Evolutionary conservation across 2,888 invertebrate species (phyloP).

Genomic region (Julus scanicus): DNA sequence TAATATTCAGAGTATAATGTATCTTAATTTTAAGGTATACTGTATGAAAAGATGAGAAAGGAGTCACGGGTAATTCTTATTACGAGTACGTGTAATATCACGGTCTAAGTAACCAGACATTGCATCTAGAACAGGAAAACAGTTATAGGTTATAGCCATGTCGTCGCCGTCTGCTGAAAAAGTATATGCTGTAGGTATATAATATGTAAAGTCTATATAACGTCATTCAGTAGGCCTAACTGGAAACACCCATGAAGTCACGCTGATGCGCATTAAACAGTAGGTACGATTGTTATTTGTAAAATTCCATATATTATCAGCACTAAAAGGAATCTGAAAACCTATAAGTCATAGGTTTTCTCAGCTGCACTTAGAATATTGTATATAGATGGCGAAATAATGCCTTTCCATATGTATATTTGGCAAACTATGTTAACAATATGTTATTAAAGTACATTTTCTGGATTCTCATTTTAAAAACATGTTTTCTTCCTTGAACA

Average conservation of each 20-base stretch:
- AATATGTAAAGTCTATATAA: neutral
- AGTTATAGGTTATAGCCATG: neutral
- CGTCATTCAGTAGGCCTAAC: slow-evolving; percentile 10
- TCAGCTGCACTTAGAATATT: too few species aligned
- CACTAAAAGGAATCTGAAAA: neutral
- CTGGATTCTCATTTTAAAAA: too few species aligned
- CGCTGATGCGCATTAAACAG: neutral
- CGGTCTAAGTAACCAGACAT: neutral
- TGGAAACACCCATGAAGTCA: slow-evolving; percentile 16
- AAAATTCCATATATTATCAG: neutral
- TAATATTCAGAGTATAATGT: too few species aligned
- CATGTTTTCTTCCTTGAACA: too few species aligned
- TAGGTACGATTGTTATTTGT: neutral
- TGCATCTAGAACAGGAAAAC: neutral
- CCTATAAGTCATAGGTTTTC: too few species aligned
- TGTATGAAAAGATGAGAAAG: neutral
- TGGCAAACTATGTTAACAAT: too few species aligned
- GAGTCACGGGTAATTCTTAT: slow-evolving; percentile 7
- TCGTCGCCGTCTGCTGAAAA: neutral
- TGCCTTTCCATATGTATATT: too few species aligned
- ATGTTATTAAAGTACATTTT: too few species aligned
- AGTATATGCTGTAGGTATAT: neutral
- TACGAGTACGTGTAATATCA: neutral
- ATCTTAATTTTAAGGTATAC: neutral
- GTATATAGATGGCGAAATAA: neutral